These are phyloP conservation scores for Orchesella cincta DNA, from an alignment of 1,140 invertebrate species.

Conservation along the genomic window DNA sequence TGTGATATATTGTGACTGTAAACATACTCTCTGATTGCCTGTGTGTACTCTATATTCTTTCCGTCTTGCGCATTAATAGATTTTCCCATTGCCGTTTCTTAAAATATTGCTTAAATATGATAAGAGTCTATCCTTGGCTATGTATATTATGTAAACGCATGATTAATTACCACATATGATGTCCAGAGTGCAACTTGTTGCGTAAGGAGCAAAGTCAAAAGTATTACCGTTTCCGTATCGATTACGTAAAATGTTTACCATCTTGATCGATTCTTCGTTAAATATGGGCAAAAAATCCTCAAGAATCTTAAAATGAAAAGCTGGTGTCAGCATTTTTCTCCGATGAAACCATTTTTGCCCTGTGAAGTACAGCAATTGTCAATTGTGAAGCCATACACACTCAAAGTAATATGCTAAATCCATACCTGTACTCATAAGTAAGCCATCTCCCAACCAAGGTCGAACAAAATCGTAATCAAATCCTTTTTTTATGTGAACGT, in stretches of 20 bases:
- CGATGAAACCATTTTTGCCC: slow-evolving; percentile 63
- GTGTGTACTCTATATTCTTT: slow-evolving; percentile 52
- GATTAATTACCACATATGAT: slow-evolving; percentile 65
- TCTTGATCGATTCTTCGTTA: slow-evolving; percentile 61
- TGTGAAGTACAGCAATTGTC: slow-evolving; percentile 50
- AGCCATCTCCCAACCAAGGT: slow-evolving; percentile 85
- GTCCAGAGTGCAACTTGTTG: slow-evolving; percentile 64
- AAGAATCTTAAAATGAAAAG: slow-evolving; percentile 70
- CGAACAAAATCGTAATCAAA: slow-evolving; percentile 77
- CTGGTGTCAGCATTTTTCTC: slow-evolving; percentile 66
- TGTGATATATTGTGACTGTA: neutral
- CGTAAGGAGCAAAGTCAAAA: slow-evolving; percentile 59
- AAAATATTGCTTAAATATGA: neutral
- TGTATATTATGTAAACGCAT: too few relatives aligned
- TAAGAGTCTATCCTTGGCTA: too few relatives aligned
- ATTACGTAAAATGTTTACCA: slow-evolving; percentile 53
- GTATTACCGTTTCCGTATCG: slow-evolving; percentile 41
- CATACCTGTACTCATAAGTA: slow-evolving; percentile 73
- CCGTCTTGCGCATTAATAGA: slow-evolving; percentile 53
- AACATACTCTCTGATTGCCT: slow-evolving; percentile 21
- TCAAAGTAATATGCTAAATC: neutral
- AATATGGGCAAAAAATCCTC: slow-evolving; percentile 66
- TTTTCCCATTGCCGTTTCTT: slow-evolving; percentile 54
- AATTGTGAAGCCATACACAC: neutral
- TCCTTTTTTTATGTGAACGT: slow-evolving; percentile 80